Evolutionary conservation across 2,797 vertebrate genomes (phyloP).

Genomic region (Brachyrhaphis roseni): DNA sequence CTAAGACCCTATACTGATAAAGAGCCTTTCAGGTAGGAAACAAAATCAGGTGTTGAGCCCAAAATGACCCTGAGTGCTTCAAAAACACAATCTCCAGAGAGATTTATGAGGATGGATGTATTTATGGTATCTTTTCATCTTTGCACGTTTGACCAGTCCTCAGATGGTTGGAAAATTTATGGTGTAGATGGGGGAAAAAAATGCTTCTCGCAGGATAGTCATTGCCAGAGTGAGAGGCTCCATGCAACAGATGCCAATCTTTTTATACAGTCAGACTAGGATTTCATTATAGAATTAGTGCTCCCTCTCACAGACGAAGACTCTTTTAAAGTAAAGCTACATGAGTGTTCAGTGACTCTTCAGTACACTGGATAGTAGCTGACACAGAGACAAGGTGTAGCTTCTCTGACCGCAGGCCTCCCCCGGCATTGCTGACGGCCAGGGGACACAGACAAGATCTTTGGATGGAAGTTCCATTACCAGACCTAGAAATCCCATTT

Average conservation of each 20-base stretch:
- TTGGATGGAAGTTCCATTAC: constrained; percentile 65
- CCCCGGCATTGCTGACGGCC: constrained; percentile 24
- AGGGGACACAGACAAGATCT: constrained; percentile 33
- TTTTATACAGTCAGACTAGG: constrained; percentile 55
- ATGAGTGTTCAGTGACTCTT: constrained; percentile 33
- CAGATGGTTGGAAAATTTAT: constrained; percentile 25
- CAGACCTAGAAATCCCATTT: constrained; percentile 63
- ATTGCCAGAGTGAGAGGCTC: constrained; percentile 8
- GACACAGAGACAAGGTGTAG: constrained; percentile 21
- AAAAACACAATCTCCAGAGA: constrained; percentile 16
- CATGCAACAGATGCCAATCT: constrained; percentile 32
- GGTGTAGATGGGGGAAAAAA: constrained; percentile 5
- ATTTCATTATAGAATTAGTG: constrained; percentile 19
- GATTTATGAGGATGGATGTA: constrained; percentile 36
- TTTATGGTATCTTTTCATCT: constrained; percentile 35
- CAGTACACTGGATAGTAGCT: constrained; percentile 11
- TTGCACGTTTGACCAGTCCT: constrained; percentile 19
- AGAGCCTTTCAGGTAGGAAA: constrained; percentile 33
- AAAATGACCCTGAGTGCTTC: constrained; percentile 31
- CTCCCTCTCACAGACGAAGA: constrained; percentile 14
- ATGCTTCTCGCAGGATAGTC: constrained; percentile 14
- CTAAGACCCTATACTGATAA: constrained; percentile 12
- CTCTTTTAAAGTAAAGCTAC: constrained; percentile 13
- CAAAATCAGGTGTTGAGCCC: constrained; percentile 45
- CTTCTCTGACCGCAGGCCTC: constrained; percentile 17